phyloP scores from a whole-genome alignment of 1,140 invertebrate species.

The Heliconius hewitsoni region DNA sequence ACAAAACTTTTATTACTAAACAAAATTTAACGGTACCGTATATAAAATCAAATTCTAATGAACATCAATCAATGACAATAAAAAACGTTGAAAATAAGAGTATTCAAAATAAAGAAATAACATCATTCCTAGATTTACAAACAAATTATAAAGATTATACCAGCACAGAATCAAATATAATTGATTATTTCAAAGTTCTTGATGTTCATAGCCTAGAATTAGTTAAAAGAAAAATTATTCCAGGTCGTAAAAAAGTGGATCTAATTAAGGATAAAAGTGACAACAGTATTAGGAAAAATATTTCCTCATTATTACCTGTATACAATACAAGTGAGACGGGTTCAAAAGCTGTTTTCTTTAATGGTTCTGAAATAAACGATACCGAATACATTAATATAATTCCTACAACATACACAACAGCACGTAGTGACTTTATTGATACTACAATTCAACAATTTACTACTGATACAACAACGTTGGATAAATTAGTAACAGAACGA shows the following conservation, averaged over 20 bases:
- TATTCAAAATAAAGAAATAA: background rate
- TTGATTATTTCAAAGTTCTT: constrained; percentile 38
- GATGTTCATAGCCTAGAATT: constrained; percentile 44
- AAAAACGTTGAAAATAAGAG: background rate
- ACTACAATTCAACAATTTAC: background rate
- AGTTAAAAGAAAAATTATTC: constrained; percentile 43
- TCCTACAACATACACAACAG: background rate
- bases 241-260: constrained; percentile 4
- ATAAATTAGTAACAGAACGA: background rate
- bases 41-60: background rate
- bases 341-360: background rate
- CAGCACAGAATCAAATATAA: constrained; percentile 34
- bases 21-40: background rate
- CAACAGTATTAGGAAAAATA: background rate
- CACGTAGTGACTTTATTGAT: background rate
- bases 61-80: background rate
- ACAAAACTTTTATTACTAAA: background rate
- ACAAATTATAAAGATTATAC: constrained; percentile 38
- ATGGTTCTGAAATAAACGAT: background rate
- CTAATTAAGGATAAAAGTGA: background rate
- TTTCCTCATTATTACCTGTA: background rate
- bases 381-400: background rate
- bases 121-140: background rate
- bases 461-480: background rate
- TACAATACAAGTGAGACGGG: background rate